Evolutionary conservation across 2,797 vertebrate genomes (phyloP), one percentile per base, ranked within the genome.

Genomic region (Staurois parvus): DNA sequence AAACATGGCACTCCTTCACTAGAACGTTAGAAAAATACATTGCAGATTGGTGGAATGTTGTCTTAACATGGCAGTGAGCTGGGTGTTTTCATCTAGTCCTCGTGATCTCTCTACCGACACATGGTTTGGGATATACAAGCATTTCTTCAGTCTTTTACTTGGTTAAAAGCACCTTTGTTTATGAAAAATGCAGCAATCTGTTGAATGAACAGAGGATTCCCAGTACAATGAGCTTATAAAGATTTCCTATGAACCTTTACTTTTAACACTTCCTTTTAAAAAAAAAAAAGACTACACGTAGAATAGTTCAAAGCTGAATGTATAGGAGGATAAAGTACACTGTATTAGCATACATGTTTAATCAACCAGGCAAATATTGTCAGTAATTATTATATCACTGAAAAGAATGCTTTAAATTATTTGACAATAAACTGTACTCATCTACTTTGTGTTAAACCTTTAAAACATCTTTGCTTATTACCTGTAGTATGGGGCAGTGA

Each of bases 11-110:
- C 93, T 93, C 93, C 92, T 91, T 89, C 89, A 92, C 90, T 87
- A 91, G 89, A 90, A 93, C 52, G 40, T 91, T 94, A 92, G 84
- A 95, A 95, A 95, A 84, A 78, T 87, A 94, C 86, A 82, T 84
- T 88, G 69, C 87, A 89, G 75, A 52, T 82, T 87, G 79, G 64
- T 66, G 64, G 64, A 90, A 70, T 70, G 81, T 74, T 30, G 4
- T 67, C 59, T 84, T 59, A 89, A 88, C 87, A 88, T 89, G 89
- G 86, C 89, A 90, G 85, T 89, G 86, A 79, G 81, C 59, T 30
- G 30, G 68, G 64, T 45, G 28, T 77, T 28, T 48, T 26, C 37
- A 79, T 42, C 62, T 30, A 24, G 59, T 45, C 48, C 6, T 56
- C 24, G 66, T 32, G 24, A 70, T 9, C 29, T 19, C 17, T 12